These are phyloP conservation scores for Cactoblastis cactorum DNA, from an alignment of 2,888 invertebrate genomes.

Conservation along the genomic window DNA sequence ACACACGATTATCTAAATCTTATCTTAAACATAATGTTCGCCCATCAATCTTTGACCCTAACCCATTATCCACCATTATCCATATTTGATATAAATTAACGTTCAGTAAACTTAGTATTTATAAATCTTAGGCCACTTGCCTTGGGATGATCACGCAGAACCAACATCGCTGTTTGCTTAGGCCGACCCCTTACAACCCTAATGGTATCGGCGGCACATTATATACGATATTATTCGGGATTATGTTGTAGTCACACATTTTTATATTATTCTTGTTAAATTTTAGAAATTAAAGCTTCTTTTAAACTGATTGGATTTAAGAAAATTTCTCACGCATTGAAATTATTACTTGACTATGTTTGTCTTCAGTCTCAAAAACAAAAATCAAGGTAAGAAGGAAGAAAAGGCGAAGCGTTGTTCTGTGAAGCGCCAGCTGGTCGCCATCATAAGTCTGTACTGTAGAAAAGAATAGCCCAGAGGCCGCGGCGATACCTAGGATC, in stretches of 20 bases:
- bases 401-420: too few species aligned
- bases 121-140: conserved; percentile 14
- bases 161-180: conserved; percentile 22
- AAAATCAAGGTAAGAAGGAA: too few species aligned
- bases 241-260: conserved; percentile 13
- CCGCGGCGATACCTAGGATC: too few species aligned
- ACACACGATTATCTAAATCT: neutral
- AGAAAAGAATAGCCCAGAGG: too few species aligned
- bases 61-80: conserved; percentile 16
- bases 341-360: too few species aligned
- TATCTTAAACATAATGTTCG: neutral
- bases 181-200: conserved; percentile 17
- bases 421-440: too few species aligned
- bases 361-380: too few species aligned
- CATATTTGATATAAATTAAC: conserved; percentile 19
- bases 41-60: neutral
- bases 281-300: neutral
- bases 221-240: conserved; percentile 20
- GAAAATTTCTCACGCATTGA: too few species aligned
- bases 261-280: conserved; percentile 5
- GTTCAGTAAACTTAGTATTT: conserved; percentile 15
- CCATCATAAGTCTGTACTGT: too few species aligned
- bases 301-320: neutral
- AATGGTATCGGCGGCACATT: conserved; percentile 24
- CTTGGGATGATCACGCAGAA: conserved; percentile 15